Evolutionary conservation across 2,113 vertebrate species (phyloP).

Genomic region (Rhegmatorhina hoffmannsi): DNA sequence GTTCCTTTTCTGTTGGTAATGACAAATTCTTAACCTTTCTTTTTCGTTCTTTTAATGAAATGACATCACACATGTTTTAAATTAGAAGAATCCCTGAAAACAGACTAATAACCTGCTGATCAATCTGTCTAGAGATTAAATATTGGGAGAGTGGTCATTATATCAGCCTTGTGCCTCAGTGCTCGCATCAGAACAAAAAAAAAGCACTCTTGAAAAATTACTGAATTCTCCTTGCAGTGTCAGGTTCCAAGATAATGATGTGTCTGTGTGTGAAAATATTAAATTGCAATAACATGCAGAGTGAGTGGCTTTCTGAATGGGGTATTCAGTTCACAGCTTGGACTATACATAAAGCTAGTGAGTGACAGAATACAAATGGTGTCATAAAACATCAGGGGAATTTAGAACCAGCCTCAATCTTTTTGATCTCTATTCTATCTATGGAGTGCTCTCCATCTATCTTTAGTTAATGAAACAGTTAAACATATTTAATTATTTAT

Average conservation of each 20-base stretch:
- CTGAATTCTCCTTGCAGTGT: conserved; percentile 85
- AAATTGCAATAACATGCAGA: conserved; percentile 96
- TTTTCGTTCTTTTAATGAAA: not conserved
- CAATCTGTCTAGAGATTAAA: not conserved
- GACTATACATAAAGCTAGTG: conserved; percentile 78
- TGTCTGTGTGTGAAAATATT: conserved; percentile 98
- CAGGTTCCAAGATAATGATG: conserved; percentile 93
- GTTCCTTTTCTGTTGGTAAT: not conserved
- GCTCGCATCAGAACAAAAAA: conserved; percentile 34
- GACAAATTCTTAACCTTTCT: not conserved
- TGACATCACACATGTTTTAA: not conserved
- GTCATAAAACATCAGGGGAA: conserved; percentile 70
- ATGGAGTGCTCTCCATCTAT: not conserved
- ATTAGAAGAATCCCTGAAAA: not conserved
- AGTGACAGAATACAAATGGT: conserved; percentile 95
- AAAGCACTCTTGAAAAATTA: conserved; percentile 76
- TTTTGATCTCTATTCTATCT: conserved; percentile 42
- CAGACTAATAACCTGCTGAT: not conserved
- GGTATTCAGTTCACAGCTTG: conserved; percentile 86
- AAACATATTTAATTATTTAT: conserved; percentile 66
- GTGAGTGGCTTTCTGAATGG: conserved; percentile 88
- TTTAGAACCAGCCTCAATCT: conserved; percentile 27
- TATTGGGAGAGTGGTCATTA: not conserved
- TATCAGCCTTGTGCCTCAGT: conserved; percentile 40
- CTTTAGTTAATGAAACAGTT: conserved; percentile 54